phyloP scores from a whole-genome alignment of 2,888 invertebrate genomes.

The Acrobeloides nanus region DNA sequence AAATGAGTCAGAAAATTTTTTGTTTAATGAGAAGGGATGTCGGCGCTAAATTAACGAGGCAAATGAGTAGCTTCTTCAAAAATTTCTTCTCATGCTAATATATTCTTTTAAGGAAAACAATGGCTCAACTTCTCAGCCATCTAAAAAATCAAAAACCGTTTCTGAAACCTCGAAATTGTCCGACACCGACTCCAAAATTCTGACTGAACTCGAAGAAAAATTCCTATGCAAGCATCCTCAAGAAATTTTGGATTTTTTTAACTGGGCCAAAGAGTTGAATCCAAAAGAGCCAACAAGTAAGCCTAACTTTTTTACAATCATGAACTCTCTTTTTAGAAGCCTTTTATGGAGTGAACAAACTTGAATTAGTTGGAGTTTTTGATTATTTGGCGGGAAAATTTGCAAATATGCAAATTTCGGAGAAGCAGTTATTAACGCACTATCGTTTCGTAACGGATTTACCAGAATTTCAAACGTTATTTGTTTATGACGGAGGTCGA shows the following conservation, averaged over 20 bases:
- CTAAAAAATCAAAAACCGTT: too few relatives aligned
- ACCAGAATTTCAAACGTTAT: conserved; percentile 74
- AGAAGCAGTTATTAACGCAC: not conserved
- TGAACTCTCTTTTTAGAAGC: conserved; percentile 14
- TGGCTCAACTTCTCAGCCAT: not conserved
- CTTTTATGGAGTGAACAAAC: conserved; percentile 10
- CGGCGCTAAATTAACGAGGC: too few relatives aligned
- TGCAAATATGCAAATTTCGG: conserved; percentile 4
- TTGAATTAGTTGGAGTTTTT: conserved; percentile 66
- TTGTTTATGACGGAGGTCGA: conserved; percentile 31
- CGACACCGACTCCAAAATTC: too few relatives aligned
- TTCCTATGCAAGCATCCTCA: conserved; percentile 14
- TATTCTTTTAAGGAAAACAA: conserved; percentile 4
- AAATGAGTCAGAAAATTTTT: too few relatives aligned
- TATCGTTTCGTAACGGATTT: conserved; percentile 80
- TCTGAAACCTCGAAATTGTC: too few relatives aligned
- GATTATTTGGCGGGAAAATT: conserved; percentile 64
- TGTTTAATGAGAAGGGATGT: too few relatives aligned
- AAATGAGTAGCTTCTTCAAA: too few relatives aligned
- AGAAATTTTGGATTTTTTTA: conserved; percentile 13
- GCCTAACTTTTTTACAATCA: not conserved
- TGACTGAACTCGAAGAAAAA: conserved; percentile 5
- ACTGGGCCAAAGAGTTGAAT: conserved; percentile 7
- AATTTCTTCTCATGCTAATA: not conserved
- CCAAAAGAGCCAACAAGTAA: conserved; percentile 10